These are phyloP conservation scores for Seriola rivoliana DNA, from an alignment of 2,113 vertebrate genomes.

Conservation along the genomic window DNA sequence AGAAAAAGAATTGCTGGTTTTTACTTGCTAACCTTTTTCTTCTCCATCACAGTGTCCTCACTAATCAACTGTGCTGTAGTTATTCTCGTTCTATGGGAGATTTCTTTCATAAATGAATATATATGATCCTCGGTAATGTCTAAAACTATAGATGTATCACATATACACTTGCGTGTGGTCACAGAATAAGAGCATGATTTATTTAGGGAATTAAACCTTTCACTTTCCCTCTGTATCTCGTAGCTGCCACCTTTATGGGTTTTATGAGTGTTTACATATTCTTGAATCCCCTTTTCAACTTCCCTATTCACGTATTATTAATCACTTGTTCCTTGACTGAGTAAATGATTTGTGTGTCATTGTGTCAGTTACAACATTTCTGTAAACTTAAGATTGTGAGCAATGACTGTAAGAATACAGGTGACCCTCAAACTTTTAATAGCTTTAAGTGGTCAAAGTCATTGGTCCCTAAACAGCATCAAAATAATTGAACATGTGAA, in stretches of 20 bases:
- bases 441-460: background rate
- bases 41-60: background rate
- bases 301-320: background rate
- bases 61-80: background rate
- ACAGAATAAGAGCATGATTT: background rate
- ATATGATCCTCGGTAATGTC: no score
- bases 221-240: background rate
- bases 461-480: background rate
- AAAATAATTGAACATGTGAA: no score
- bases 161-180: no score
- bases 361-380: no score
- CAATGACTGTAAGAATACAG: no score
- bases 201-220: no score
- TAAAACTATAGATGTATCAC: no score
- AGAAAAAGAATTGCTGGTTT: background rate
- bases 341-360: background rate
- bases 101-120: background rate
- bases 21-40: no score
- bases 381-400: no score
- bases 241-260: background rate
- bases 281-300: slow-evolving; percentile 12
- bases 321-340: background rate
- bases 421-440: no score
- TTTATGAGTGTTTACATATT: background rate
- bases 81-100: background rate